Base-by-base conservation (phyloP, 2,113 vertebrate species). In the Microcebus jonahi region DNA sequence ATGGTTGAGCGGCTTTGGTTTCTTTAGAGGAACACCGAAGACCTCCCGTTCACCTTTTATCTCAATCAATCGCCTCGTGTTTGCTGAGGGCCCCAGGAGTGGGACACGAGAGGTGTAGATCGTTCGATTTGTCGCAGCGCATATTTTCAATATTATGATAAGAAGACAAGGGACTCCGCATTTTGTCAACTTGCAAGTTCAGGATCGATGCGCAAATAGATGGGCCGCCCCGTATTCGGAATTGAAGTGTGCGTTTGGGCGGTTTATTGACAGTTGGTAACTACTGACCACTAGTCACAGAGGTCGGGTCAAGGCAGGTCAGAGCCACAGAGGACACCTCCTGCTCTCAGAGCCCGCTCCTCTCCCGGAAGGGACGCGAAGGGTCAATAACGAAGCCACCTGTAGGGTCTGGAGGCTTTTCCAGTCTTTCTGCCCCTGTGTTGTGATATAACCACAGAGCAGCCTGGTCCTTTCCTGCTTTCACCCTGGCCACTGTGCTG, bases 231-330 rank as follows among this genome's bases (percentile, higher is more conserved):
- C 1, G 42, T 88, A 86, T 96, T 97, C 81, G 90, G 96, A 97
- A 96, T 85, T 59, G 65, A 94, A 48, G 50, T 0, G 0, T 39
- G 0, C 79, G 23, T 98, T 95, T 96, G 94, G 87, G 91, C 77
- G 12, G 82, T 67, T 23, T 91, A n/a, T 82, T 96, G 98, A 63
- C 83, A 88, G 92, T 61, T 94, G 98, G 5, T 87, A 63, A 94
- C 93, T 96, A 0, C 63, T 96, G 97, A 73, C 92, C 92, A 17
- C 61, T 86, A 90, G 83, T 76, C 45, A 90, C 97, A 97, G 57
- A 95, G 96, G 93, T 93, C 97, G 15, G 97, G 91, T 85, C 97
- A 90, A 76, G 76, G 73, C 95, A 83, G 97, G 94, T 97, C 98
- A 97, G 73, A 97, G 79, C 93, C 83, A 2, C 61, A n/a, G 91